Base-by-base conservation (phyloP, 2,797 vertebrate species). In the Enteromius viviparus region DNA sequence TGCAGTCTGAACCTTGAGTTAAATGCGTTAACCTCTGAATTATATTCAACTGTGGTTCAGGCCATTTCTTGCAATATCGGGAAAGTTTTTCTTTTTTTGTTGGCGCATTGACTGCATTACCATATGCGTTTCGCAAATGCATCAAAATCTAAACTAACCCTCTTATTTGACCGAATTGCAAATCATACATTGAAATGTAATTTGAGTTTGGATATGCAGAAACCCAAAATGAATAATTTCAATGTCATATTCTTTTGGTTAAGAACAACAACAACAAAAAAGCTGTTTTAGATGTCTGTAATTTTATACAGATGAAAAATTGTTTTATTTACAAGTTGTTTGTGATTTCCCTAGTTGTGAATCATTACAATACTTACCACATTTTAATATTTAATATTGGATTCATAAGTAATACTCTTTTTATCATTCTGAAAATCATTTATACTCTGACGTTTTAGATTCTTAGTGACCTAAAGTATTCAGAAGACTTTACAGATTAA, bases 1-100 rank as follows among this genome's bases (percentile, higher is more conserved):
- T 84, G 26, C 60, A 79, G 68, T 85, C 64, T 70, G 76, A 29
- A 72, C 62, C 6, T 15, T 23, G 34, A 53, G 70, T n/a, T 79
- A 62, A 69, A 80, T 42, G 32, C n/a, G 26, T 68, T 72, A 60
- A 32, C 64, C 49, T 64, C 64, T 78, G 71, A 78, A 76, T 76
- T 74, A 82, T 70, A 84, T 37, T 53, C 17, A n/a, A 34, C 12
- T 17, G 23, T n/a, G 29, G 3, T 58, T 65, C 6, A 64, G 23
- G 60, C 78, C 42, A 51, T 78, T 82, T 64, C 71, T 72, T 66
- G 5, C 55, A n/a, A 17, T 53, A 19, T 62, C 26, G 37, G 65
- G 23, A 76, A 71, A 49, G 58, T 45, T 45, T 45, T 45, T 21
- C 26, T 75, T 55, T 53, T 51, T 83, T 8, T 86, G 26, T 12